These are phyloP conservation scores for Thalpophila matura DNA, from an alignment of 2,888 invertebrate genomes.

Conservation along the genomic window DNA sequence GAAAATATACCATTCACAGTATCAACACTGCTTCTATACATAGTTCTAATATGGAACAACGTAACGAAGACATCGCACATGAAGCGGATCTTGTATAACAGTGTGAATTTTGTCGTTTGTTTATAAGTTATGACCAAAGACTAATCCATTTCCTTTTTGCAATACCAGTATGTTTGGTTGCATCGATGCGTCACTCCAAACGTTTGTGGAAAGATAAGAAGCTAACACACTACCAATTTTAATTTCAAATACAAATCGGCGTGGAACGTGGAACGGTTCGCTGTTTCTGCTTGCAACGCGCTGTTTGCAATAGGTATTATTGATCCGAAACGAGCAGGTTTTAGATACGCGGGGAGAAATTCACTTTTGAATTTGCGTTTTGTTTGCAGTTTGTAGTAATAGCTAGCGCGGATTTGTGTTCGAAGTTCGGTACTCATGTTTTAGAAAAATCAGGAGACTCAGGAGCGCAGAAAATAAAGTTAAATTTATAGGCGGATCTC, in stretches of 20 bases:
- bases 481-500: too few relatives aligned
- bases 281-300: constrained; percentile 14
- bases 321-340: constrained; percentile 25
- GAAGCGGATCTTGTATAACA: constrained; percentile 1
- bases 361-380: not conserved
- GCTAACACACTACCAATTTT: constrained; percentile 31
- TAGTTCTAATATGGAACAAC: not conserved
- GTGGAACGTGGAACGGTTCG: constrained; percentile 16
- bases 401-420: too few relatives aligned
- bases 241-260: constrained; percentile 47
- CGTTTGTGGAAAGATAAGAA: constrained; percentile 45
- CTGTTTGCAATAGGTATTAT: constrained; percentile 34
- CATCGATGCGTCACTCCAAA: constrained; percentile 30
- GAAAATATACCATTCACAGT: constrained; percentile 1
- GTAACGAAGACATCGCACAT: not conserved
- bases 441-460: too few relatives aligned
- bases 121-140: not conserved
- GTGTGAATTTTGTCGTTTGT: constrained; percentile 17
- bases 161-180: constrained; percentile 18
- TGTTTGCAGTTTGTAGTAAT: not conserved
- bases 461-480: too few relatives aligned
- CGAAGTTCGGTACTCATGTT: too few relatives aligned
- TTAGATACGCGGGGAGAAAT: constrained; percentile 5
- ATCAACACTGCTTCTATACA: not conserved
- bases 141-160: constrained; percentile 25